phyloP scores from a whole-genome alignment of 2,888 invertebrate genomes.

The Heliconius aoede region DNA sequence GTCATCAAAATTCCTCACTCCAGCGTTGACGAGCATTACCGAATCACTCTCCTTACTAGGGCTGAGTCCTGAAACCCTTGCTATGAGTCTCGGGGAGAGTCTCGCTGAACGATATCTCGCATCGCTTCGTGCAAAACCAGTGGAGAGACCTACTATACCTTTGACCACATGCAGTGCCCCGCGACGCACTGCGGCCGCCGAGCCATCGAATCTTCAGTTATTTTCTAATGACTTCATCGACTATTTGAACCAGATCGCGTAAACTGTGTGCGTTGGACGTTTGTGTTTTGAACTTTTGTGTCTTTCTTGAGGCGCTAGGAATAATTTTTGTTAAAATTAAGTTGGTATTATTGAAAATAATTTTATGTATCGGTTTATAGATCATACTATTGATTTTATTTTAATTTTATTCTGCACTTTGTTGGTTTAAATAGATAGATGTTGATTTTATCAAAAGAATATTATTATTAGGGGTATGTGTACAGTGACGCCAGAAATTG shows the following conservation, averaged over 20 bases:
- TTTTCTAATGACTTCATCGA: slow-evolving; percentile 86
- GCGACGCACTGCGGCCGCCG: slow-evolving; percentile 59
- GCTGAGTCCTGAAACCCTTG: slow-evolving; percentile 73
- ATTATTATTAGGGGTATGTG: slow-evolving; percentile 68
- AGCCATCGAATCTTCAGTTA: slow-evolving; percentile 79
- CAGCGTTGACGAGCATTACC: slow-evolving; percentile 72
- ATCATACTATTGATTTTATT: slow-evolving; percentile 81
- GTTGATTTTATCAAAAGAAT: slow-evolving; percentile 74
- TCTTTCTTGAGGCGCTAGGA: slow-evolving; percentile 63
- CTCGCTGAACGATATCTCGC: slow-evolving; percentile 76
- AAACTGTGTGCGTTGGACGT: slow-evolving; percentile 54
- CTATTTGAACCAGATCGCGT: slow-evolving; percentile 85
- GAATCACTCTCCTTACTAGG: slow-evolving; percentile 77
- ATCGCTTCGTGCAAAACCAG: slow-evolving; percentile 71
- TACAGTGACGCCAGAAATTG: slow-evolving; percentile 78
- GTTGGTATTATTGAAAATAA: slow-evolving; percentile 83
- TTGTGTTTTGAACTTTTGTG: slow-evolving; percentile 57
- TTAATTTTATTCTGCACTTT: slow-evolving; percentile 82
- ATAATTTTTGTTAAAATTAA: slow-evolving; percentile 82
- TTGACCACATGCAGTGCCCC: slow-evolving; percentile 61
- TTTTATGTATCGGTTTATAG: slow-evolving; percentile 82
- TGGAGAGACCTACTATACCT: slow-evolving; percentile 54
- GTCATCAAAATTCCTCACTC: slow-evolving; percentile 61
- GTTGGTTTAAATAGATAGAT: slow-evolving; percentile 71
- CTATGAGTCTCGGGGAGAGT: slow-evolving; percentile 77